These are phyloP conservation scores for Acholoe squamosa DNA, from an alignment of 2,888 invertebrate species.

Conservation along the genomic window DNA sequence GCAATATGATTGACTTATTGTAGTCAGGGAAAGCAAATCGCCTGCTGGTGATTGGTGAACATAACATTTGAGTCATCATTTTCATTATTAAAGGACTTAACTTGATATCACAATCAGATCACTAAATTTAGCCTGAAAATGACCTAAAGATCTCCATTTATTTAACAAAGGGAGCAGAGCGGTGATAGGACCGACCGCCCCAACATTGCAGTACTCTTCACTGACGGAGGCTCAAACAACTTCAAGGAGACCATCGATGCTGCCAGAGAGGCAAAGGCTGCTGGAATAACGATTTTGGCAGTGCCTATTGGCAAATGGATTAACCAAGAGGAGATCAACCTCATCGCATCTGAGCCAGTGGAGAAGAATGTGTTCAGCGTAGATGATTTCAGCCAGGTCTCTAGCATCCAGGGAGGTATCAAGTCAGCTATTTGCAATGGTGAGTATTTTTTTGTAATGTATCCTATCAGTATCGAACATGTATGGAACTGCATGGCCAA, in stretches of 20 bases:
- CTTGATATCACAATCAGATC: too few species aligned
- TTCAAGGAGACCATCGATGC: slow-evolving; percentile 64
- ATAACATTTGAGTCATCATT: too few species aligned
- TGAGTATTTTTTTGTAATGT: too few species aligned
- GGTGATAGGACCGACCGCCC: slow-evolving; percentile 73
- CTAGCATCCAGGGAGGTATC: background rate
- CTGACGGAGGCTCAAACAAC: slow-evolving; percentile 63
- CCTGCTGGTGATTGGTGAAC: too few species aligned
- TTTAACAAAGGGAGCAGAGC: slow-evolving; percentile 66
- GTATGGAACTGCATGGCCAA: too few species aligned
- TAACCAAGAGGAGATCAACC: slow-evolving; percentile 64
- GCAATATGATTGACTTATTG: too few species aligned
- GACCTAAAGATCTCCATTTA: too few species aligned
- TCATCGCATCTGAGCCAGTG: slow-evolving; percentile 61
- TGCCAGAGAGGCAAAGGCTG: slow-evolving; percentile 61
- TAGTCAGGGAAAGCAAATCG: too few species aligned
- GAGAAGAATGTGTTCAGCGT: slow-evolving; percentile 42
- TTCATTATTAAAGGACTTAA: too few species aligned
- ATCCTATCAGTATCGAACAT: too few species aligned
- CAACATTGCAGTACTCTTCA: slow-evolving; percentile 59
- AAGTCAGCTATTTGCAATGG: slow-evolving; percentile 45
- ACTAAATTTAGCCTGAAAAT: too few species aligned
- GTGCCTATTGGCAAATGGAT: slow-evolving; percentile 68
- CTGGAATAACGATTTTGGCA: slow-evolving; percentile 67
- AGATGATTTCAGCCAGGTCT: background rate